Base-by-base conservation (phyloP, 2,888 invertebrate species). In the Stenoptilia bipunctidactyla region DNA sequence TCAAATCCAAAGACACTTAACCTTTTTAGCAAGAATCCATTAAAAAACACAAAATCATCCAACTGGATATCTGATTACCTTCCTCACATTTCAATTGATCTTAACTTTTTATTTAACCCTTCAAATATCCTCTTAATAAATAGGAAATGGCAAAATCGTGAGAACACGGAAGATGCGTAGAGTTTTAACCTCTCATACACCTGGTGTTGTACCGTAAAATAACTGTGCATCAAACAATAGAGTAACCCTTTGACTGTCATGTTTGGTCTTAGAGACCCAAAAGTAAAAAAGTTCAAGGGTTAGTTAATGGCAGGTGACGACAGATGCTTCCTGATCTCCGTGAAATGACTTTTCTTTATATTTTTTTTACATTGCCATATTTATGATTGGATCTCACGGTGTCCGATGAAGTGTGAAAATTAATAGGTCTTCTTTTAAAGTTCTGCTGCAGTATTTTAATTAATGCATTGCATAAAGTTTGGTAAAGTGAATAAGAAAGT, bases 251-350 rank as follows among this genome's bases (percentile, higher is more conserved):
- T 68, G 50, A 56, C 57, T 65, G 68, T 69, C 71, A 68, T 54
- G 53, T 38, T 47, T 68, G 70, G 67, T 66, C 67, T 51, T 55
- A 56, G 48, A 53, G 58, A 62, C 63, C 65, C 61, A 48, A 50
- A 47, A 60, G 56, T 63, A 55, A 56, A 58, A n/a, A 49, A 47
- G 48, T 50, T 49, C 54, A 51, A 61, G 60, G 56, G 65, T 61
- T 69, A 56, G 51, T 20, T 20, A 20, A 20, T 47, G 59, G 67
- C 79, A 80, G 83, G 82, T 80, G 82, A 58, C 59, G 65, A 68
- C 77, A 80, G 79, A 76, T 79, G 80, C 66, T 62, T 62, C 63
- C 61, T 72, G 67, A 80, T 77, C 60, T 68, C 71, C 83, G 76
- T 82, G 75, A 82, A 83, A 83, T 82, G 71, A 70, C 69, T 66